These are phyloP conservation scores for Peucedramus taeniatus DNA, from an alignment of 2,113 vertebrate genomes.

Conservation along the genomic window DNA sequence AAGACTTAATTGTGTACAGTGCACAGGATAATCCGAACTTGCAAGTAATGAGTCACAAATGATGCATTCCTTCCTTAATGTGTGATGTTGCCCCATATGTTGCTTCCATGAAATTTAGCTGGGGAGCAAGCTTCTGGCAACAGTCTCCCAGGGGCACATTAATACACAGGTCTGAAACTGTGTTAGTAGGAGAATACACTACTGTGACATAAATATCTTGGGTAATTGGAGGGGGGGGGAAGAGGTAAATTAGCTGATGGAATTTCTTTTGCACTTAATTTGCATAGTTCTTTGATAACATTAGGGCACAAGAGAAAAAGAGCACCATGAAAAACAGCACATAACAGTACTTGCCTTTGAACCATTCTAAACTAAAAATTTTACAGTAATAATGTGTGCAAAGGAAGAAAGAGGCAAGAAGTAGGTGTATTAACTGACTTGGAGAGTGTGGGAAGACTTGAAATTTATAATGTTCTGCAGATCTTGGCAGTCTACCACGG, in stretches of 20 bases:
- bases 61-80: neutral
- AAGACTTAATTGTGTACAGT: neutral
- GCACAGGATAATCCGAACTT: neutral
- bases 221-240: neutral
- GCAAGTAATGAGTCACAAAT: neutral
- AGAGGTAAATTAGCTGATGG: neutral
- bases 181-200: neutral
- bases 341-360: neutral
- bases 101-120: neutral
- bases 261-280: neutral
- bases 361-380: neutral
- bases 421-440: conserved; percentile 45
- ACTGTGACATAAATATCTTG: neutral
- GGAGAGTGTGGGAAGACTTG: conserved; percentile 25
- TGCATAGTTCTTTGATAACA: neutral
- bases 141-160: neutral
- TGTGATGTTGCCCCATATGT: neutral
- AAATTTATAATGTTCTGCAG: conserved; percentile 29
- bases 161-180: neutral
- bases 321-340: neutral
- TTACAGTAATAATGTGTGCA: neutral
- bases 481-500: conserved; percentile 32
- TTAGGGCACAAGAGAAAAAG: neutral
- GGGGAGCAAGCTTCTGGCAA: neutral
- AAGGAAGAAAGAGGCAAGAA: conserved; percentile 16